Evolutionary conservation across 1,140 invertebrate genomes (phyloP).

Genomic region (Octopus bimaculoides): DNA sequence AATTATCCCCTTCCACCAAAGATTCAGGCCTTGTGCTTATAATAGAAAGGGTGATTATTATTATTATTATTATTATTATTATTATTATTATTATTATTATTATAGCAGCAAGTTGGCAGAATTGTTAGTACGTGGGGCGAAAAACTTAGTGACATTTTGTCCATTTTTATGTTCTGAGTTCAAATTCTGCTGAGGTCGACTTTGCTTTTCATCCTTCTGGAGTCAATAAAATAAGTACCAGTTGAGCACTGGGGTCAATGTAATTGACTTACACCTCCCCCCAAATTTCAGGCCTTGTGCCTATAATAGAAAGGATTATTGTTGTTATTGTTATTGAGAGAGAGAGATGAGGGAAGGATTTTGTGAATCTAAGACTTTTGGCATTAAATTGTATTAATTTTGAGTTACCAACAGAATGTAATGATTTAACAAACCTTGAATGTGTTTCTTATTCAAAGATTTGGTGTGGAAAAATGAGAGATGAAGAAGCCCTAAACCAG

Average conservation of each 20-base stretch:
- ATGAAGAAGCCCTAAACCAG: slow-evolving; percentile 91
- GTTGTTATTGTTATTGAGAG: not conserved
- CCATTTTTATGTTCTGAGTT: too few species aligned
- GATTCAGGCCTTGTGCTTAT: not conserved
- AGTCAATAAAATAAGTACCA: too few species aligned
- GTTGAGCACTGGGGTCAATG: too few species aligned
- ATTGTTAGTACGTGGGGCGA: too few species aligned
- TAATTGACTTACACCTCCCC: not conserved
- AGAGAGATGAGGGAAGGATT: not conserved
- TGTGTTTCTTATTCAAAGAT: slow-evolving; percentile 61
- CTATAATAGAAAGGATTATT: not conserved
- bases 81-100: not conserved
- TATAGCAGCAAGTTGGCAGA: too few species aligned
- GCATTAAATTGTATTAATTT: not conserved
- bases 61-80: not conserved
- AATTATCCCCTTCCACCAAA: not conserved
- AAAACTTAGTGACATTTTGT: too few species aligned
- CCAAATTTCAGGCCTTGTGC: not conserved
- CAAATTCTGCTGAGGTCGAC: too few species aligned
- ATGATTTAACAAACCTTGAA: not conserved
- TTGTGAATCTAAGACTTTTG: not conserved
- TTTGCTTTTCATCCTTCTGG: too few species aligned
- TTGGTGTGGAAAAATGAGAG: slow-evolving; percentile 96
- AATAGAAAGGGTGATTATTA: not conserved
- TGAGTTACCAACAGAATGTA: too few species aligned